Evolutionary conservation across 2,888 invertebrate genomes (phyloP).

Genomic region (Cylloceria caligata): DNA sequence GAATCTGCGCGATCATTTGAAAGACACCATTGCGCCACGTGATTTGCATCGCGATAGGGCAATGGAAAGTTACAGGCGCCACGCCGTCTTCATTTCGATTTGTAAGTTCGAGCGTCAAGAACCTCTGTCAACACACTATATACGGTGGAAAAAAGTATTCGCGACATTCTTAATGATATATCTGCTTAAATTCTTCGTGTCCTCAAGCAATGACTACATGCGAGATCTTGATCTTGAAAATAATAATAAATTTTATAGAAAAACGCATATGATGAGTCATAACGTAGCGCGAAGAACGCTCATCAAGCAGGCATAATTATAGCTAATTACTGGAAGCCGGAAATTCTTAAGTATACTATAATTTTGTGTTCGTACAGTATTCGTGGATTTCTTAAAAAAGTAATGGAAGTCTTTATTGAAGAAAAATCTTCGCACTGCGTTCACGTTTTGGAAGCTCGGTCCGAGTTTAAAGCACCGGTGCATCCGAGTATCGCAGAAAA

Average conservation of each 20-base stretch:
- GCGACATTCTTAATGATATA: neutral
- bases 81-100: slow-evolving; percentile 9
- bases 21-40: slow-evolving; percentile 19
- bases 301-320: slow-evolving; percentile 37
- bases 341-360: slow-evolving; percentile 41
- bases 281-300: neutral
- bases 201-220: slow-evolving; percentile 16
- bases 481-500: no score
- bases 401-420: no score
- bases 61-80: slow-evolving; percentile 59
- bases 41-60: slow-evolving; percentile 40
- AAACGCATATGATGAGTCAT: slow-evolving; percentile 43
- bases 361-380: neutral
- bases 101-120: slow-evolving; percentile 42
- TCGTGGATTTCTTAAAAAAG: neutral
- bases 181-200: neutral
- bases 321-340: slow-evolving; percentile 51
- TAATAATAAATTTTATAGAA: neutral
- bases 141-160: neutral
- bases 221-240: slow-evolving; percentile 43
- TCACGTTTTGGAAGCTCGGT: neutral
- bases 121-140: slow-evolving; percentile 22
- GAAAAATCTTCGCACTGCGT: neutral
- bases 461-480: no score
- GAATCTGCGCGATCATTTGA: neutral